Conservation (phyloP, 1,140 invertebrate species). For the Dolichoris vasculosae region DNA sequence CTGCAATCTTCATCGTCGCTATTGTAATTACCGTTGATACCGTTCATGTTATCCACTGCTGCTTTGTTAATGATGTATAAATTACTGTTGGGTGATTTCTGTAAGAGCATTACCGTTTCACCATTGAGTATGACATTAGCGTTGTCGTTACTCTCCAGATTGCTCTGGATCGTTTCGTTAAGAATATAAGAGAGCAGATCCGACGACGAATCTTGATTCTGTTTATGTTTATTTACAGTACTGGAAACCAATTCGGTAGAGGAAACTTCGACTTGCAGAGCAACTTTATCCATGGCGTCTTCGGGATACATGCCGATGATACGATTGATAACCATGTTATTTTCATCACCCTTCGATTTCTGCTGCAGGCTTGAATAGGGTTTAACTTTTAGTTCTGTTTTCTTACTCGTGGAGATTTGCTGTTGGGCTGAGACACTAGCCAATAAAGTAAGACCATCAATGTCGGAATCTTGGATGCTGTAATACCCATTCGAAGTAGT, state of each 20-base stretch:
- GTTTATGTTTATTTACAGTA: slow-evolving; percentile 38
- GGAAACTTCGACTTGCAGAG: slow-evolving; percentile 65
- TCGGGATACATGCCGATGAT: slow-evolving; percentile 64
- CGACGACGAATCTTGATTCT: slow-evolving; percentile 17
- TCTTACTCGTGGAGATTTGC: neutral
- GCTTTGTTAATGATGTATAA: slow-evolving; percentile 73
- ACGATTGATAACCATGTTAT: slow-evolving; percentile 44
- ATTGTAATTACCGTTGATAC: slow-evolving; percentile 52
- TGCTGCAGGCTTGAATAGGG: slow-evolving; percentile 60
- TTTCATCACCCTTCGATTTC: slow-evolving; percentile 33
- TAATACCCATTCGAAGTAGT: slow-evolving; percentile 6
- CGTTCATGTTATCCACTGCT: slow-evolving; percentile 60
- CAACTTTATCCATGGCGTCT: slow-evolving; percentile 62
- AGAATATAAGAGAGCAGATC: slow-evolving; percentile 45
- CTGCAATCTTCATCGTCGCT: slow-evolving; percentile 59
- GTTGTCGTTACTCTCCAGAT: slow-evolving; percentile 61
- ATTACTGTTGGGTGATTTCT: slow-evolving; percentile 73
- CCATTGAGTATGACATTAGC: slow-evolving; percentile 71
- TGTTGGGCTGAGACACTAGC: slow-evolving; percentile 65
- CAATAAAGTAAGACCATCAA: slow-evolving; percentile 69
- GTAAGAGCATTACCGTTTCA: slow-evolving; percentile 68
- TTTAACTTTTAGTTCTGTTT: slow-evolving; percentile 64
- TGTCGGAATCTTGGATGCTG: slow-evolving; percentile 19
- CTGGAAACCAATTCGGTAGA: slow-evolving; percentile 53
- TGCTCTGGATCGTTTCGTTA: slow-evolving; percentile 56